Base-by-base conservation (phyloP, 2,888 invertebrate species). In the Coenonympha glycerion region DNA sequence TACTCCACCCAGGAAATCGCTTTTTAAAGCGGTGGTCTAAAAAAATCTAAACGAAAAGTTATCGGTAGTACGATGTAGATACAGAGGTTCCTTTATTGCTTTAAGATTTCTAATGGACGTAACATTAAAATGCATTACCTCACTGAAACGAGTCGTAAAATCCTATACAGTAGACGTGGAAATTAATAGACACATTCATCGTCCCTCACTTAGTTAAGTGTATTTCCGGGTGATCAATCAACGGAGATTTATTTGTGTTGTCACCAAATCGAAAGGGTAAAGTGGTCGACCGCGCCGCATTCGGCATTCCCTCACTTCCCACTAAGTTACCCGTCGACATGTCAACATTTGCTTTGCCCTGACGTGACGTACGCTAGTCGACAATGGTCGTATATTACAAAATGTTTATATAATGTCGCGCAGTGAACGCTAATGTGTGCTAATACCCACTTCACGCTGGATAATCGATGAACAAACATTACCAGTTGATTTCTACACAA, bases 331-430 rank as follows among this genome's bases (percentile, higher is more conserved):
- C n/a, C 31, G 31, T 30, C 42, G 21, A 36, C 33, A 73, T 51
- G 70, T 68, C 76, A 80, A 80, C 68, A 78, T 80, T 58, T 55
- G 54, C 53, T 47, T 42, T 45, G 52, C 37, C 63, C 59, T 73
- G 73, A 74, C 76, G 76, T 73, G 73, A 74, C 76, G 76, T 73
- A 69, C 73, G 71, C 30, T 41, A 41, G 45, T 44, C 72, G 73
- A 76, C 79, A 79, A 75, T 76, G 69, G 67, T 76, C 74, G 73
- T 71, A 69, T 69, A 71, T 71, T 73, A 74, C 70, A 60, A 15
- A 74, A 74, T 76, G 76, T 80, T 79, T 77, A 70, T 71, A 70
- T 71, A 72, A 70, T 70, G 68, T 70, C 69, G 66, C 64, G 65
- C 63, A 71, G 72, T 68, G 58, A 68, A 66, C 60, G 69, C 67